Evolutionary conservation across 2,888 invertebrate genomes (phyloP).

Genomic region (Eustalomyia histrio): DNA sequence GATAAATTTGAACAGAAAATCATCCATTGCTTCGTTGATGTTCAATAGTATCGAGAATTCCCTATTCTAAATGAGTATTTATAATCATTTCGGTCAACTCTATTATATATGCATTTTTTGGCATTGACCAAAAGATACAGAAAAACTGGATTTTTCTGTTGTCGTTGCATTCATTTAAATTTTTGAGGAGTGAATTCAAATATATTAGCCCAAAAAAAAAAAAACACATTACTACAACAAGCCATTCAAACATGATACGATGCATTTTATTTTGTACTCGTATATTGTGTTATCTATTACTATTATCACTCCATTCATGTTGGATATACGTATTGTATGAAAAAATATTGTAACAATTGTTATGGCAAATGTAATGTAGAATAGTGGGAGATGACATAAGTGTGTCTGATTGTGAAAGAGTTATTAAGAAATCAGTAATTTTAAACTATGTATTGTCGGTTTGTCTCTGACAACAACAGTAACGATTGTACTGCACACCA

Average conservation of each 20-base stretch:
- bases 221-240: conserved; percentile 11
- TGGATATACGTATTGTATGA: conserved; percentile 6
- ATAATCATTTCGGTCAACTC: not conserved
- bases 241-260: conserved; percentile 1
- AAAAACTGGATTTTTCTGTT: conserved; percentile 28
- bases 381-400: not conserved
- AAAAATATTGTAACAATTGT: conserved; percentile 50
- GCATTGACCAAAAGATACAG: conserved; percentile 8
- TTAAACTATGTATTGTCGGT: conserved; percentile 32
- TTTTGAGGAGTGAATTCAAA: conserved; percentile 22
- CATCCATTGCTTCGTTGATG: too few species aligned
- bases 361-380: conserved; percentile 11
- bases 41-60: too few species aligned
- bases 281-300: conserved; percentile 15
- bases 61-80: too few species aligned
- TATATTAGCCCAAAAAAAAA: conserved; percentile 25
- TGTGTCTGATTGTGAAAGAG: conserved; percentile 3
- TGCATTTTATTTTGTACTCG: conserved; percentile 30
- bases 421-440: conserved; percentile 42
- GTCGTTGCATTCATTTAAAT: conserved; percentile 38
- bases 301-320: conserved; percentile 34
- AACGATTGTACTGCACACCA: not conserved
- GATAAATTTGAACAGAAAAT: too few species aligned
- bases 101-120: conserved; percentile 11
- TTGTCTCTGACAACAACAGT: conserved; percentile 51